Conservation (phyloP, 2,113 vertebrate species). For the Percina caprodes region DNA sequence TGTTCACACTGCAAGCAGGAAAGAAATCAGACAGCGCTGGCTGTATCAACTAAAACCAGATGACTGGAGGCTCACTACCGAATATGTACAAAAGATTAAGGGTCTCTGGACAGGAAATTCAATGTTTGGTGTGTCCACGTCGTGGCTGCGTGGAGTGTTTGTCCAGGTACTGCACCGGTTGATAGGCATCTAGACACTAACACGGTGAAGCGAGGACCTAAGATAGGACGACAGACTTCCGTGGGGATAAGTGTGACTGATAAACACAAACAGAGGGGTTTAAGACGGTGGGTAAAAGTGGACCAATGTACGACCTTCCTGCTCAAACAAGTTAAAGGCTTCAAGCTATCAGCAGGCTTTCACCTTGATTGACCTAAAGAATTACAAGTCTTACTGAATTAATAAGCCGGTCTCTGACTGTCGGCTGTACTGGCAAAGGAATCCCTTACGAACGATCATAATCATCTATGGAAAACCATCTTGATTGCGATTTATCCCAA, state of each 20-base stretch:
- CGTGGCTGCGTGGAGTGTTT: conserved; percentile 40
- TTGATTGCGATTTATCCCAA: conserved; percentile 16
- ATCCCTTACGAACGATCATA: background rate
- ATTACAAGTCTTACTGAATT: background rate
- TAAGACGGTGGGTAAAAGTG: background rate
- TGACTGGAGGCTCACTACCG: conserved; percentile 18
- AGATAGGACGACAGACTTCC: conserved; percentile 68
- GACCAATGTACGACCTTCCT: conserved; percentile 27
- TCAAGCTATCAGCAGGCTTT: conserved; percentile 37
- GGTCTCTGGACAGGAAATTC: conserved; percentile 47
- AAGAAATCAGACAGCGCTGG: background rate
- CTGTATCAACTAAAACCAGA: conserved; percentile 24
- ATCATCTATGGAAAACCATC: conserved; percentile 27
- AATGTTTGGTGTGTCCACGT: conserved; percentile 61
- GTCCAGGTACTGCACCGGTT: conserved; percentile 39
- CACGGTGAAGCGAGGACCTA: conserved; percentile 14
- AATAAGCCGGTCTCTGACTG: background rate
- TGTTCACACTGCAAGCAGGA: conserved; percentile 14
- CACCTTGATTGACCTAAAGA: conserved; percentile 13
- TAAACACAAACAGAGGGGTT: conserved; percentile 33
- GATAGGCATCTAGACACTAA: conserved; percentile 66
- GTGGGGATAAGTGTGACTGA: conserved; percentile 47
- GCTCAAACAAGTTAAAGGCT: conserved; percentile 51
- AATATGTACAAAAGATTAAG: conserved; percentile 39
- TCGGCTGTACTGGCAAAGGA: background rate